Conservation (phyloP, 1,140 invertebrate genomes). For the Macrocentrus cingulum region DNA sequence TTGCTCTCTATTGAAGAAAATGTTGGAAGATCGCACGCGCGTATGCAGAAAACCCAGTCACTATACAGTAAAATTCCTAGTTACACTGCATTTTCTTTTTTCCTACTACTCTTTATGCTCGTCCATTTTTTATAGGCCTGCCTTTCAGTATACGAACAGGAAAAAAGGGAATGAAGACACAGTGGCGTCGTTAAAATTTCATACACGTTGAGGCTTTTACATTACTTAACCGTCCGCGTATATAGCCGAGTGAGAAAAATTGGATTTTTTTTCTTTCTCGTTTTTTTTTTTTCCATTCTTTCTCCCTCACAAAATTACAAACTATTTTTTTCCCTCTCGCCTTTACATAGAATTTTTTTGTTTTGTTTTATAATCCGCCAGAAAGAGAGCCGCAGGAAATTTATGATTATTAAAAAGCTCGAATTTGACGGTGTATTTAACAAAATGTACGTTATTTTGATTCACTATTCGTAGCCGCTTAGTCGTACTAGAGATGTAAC, state of each 20-base stretch:
- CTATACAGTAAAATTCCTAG: constrained; percentile 2
- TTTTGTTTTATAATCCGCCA: neutral
- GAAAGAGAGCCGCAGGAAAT: neutral
- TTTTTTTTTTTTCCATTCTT: neutral
- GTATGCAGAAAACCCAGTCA: neutral
- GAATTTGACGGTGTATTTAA: neutral
- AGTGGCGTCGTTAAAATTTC: constrained; percentile 19
- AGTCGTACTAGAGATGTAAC: too few relatives aligned
- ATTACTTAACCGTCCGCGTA: constrained; percentile 15
- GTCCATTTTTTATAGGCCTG: constrained; percentile 15
- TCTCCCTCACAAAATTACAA: neutral
- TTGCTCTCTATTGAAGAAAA: neutral
- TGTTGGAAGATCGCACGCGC: constrained; percentile 12
- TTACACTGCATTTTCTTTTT: neutral
- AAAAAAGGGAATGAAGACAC: constrained; percentile 1
- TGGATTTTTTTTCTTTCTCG: neutral
- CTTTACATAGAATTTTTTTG: neutral
- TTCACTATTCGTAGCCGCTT: too few relatives aligned
- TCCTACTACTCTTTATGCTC: neutral
- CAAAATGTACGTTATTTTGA: too few relatives aligned
- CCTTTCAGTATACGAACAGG: neutral
- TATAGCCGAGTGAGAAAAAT: neutral
- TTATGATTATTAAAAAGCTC: neutral
- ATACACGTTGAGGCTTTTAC: constrained; percentile 12
- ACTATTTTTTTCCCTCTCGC: neutral